phyloP scores from a whole-genome alignment of 2,797 vertebrate species.

The Sternotherus odoratus region DNA sequence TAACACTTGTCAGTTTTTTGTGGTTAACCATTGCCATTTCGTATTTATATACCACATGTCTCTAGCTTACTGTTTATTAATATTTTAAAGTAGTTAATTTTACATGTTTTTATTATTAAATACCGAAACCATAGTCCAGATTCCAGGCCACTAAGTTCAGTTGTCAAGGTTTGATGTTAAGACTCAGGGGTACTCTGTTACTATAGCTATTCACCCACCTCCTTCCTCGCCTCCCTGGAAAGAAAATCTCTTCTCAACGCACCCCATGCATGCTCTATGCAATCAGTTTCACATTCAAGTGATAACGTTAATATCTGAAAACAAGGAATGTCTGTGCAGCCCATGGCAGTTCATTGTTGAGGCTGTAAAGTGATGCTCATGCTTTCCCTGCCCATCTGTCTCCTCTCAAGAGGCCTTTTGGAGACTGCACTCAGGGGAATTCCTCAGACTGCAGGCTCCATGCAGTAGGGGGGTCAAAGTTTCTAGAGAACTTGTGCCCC shows the following conservation, averaged over 20 bases:
- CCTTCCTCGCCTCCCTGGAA: background rate
- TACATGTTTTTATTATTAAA: slow-evolving; percentile 3
- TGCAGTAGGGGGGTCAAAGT: background rate
- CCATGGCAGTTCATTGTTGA: background rate
- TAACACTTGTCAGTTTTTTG: background rate
- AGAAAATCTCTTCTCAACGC: background rate
- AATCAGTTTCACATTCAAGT: background rate
- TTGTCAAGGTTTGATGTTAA: background rate
- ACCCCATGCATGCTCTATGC: background rate
- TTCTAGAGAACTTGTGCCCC: background rate
- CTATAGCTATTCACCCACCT: too few species aligned
- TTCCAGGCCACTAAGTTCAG: background rate
- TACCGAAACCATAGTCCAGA: background rate
- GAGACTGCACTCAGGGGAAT: background rate
- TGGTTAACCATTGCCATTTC: background rate
- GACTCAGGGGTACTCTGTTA: background rate
- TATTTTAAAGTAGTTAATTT: background rate
- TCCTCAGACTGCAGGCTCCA: background rate
- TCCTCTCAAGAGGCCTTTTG: background rate
- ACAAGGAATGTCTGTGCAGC: background rate
- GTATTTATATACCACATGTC: background rate
- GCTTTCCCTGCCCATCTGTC: too few species aligned
- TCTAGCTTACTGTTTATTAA: rapidly evolving
- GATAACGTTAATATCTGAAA: background rate
- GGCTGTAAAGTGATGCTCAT: background rate